These are phyloP conservation scores for Glaucomys volans DNA, from an alignment of 2,113 vertebrate genomes.

Conservation along the genomic window DNA sequence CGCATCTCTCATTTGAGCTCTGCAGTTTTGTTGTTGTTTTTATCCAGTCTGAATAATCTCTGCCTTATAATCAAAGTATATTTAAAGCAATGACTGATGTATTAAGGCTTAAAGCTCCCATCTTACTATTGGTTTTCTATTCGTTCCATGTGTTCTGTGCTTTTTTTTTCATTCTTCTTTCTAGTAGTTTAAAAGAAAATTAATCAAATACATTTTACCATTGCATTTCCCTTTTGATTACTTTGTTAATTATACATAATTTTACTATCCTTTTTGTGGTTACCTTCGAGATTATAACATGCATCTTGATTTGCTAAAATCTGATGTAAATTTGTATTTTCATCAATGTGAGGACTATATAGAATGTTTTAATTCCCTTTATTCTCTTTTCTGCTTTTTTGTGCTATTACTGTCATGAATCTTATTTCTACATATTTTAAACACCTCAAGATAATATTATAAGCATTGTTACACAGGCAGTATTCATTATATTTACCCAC, in stretches of 20 bases:
- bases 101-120: not conserved
- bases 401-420: not conserved
- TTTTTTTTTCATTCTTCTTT: not conserved
- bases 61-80: not conserved
- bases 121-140: not conserved
- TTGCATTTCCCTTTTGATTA: conserved; percentile 26
- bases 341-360: not conserved
- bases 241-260: not conserved
- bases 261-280: not conserved
- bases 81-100: not conserved
- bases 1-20: not conserved
- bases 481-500: not conserved
- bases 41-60: not conserved
- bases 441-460: not conserved
- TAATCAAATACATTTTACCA: conserved; percentile 29
- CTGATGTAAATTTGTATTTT: conserved; percentile 31
- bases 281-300: conserved; percentile 14
- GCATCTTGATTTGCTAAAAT: conserved; percentile 6
- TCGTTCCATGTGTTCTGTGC: not conserved
- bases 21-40: not conserved
- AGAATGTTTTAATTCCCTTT: conserved; percentile 19
- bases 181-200: conserved; percentile 8
- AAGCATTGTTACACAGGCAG: not conserved
- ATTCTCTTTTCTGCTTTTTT: conserved; percentile 22
- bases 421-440: conserved; percentile 39